Evolutionary conservation across 2,888 invertebrate genomes (phyloP).

Genomic region (Brachycybe producta): DNA sequence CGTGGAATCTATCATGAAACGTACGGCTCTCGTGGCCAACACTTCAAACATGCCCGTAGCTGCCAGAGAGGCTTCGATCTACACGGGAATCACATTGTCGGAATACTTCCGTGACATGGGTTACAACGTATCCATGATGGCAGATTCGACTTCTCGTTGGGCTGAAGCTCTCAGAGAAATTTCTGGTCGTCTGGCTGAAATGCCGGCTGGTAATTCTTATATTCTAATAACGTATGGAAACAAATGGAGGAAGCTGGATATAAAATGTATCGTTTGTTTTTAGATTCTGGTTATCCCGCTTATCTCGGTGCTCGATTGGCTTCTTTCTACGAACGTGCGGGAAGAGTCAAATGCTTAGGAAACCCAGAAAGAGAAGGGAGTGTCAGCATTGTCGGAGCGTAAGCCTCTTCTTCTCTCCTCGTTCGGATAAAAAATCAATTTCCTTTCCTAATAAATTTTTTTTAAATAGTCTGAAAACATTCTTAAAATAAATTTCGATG

Average conservation of each 20-base stretch:
- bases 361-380: constrained; percentile 98
- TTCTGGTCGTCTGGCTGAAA: constrained; percentile 97
- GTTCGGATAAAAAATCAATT: constrained; percentile 3
- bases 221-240: neutral
- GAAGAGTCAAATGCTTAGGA: constrained; percentile 90
- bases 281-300: constrained; percentile 82
- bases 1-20: constrained; percentile 97
- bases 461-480: neutral
- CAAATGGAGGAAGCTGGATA: neutral
- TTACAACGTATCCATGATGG: constrained; percentile 99
- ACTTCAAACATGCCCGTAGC: constrained; percentile 99
- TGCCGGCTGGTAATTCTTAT: constrained; percentile 73
- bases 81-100: constrained; percentile 97
- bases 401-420: constrained; percentile 26
- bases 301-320: constrained; percentile 96
- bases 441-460: neutral
- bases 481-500: neutral
- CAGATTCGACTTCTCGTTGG: constrained; percentile 99
- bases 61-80: constrained; percentile 98
- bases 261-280: neutral
- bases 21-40: constrained; percentile 97
- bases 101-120: constrained; percentile 98
- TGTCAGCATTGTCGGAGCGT: constrained; percentile 96
- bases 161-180: constrained; percentile 99
- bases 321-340: constrained; percentile 98